Base-by-base conservation (phyloP, 2,113 vertebrate species). In the Formicarius rufipectus region DNA sequence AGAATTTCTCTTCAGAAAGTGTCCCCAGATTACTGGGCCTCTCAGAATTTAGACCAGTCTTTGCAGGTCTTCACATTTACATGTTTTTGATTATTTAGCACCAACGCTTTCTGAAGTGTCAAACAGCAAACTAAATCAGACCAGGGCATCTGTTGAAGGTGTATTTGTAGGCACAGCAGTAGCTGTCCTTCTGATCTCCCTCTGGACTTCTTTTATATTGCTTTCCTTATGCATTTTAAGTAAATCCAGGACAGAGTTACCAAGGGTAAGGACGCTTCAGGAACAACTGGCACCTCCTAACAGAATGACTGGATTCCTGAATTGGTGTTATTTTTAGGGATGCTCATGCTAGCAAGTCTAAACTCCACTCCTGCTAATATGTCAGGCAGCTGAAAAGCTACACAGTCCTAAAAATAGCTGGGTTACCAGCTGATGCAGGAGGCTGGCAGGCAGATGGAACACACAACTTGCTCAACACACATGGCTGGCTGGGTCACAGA, bases 271-370 rank as follows among this genome's bases (percentile, higher is more conserved):
- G 68, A 83, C 21, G 9, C 62, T 67, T 55, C 63, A 76, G 37
- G 30, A 95, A 92, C 90, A 96, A 90, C 56, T 81, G 72, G 68
- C 52, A 95, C 63, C 75, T 94, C 82, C 62, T 68, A 96, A 86
- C 63, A 87, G 58, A 52, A 81, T 75, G 80, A 66, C 73, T 83
- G 58, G 73, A 95, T 93, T 89, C 91, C 87, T 73, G 75, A 93
- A 68, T 93, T 80, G 74, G 60, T 67, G 76, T 96, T 97, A 96
- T 97, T 96, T 97, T 97, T 96, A 96, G 96, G 68, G 78, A 91
- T 78, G 93, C 79, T 93, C 80, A 87, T 19, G 27, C 94, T 91
- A 96, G 92, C 89, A 90, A 96, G 81, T 58, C 86, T 93, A 16
- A 95, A 94, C 91, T 95, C 80, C 82, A 68, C 72, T 88, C 59